A percentile compares a stretch with the other conserved stretches of the same genome.
Evolutionary conservation across 2,888 invertebrate species (phyloP).

Genomic region (Parelbella ahira): DNA sequence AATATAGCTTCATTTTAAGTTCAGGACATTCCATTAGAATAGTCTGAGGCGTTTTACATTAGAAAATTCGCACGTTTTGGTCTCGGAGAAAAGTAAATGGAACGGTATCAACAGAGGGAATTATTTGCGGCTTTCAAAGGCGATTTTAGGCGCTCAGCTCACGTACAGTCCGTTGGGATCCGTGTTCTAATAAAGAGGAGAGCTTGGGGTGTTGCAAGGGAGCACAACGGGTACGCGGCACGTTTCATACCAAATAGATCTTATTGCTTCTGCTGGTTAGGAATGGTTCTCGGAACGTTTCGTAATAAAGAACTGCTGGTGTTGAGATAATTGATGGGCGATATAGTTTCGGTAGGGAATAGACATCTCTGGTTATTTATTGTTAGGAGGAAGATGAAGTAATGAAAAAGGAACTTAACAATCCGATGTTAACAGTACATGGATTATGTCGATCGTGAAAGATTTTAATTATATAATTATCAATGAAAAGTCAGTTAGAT

Average conservation of each 20-base stretch:
- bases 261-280: constrained; percentile 10
- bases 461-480: no score
- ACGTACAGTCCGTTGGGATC: constrained; percentile 22
- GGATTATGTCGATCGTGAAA: no score
- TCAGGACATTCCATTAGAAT: no score
- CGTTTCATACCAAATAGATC: constrained; percentile 17
- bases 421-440: no score
- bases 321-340: constrained; percentile 13
- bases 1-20: no score
- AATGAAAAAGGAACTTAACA: background rate
- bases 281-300: constrained; percentile 7
- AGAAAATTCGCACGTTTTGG: constrained; percentile 17
- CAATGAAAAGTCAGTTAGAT: no score
- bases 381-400: background rate
- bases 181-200: constrained; percentile 20
- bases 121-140: constrained; percentile 24
- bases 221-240: constrained; percentile 9
- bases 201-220: constrained; percentile 17
- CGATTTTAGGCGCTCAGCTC: constrained; percentile 16
- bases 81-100: constrained; percentile 22
- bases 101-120: constrained; percentile 18
- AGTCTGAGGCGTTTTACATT: constrained; percentile 15
- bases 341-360: constrained; percentile 4
- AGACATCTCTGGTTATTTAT: constrained; percentile 1
- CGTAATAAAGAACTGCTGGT: constrained; percentile 15